Percentiles rank a stretch among this genome's conserved stretches.
phyloP scores from a whole-genome alignment of 23 tunicate genomes.

The Diplosoma virens region DNA sequence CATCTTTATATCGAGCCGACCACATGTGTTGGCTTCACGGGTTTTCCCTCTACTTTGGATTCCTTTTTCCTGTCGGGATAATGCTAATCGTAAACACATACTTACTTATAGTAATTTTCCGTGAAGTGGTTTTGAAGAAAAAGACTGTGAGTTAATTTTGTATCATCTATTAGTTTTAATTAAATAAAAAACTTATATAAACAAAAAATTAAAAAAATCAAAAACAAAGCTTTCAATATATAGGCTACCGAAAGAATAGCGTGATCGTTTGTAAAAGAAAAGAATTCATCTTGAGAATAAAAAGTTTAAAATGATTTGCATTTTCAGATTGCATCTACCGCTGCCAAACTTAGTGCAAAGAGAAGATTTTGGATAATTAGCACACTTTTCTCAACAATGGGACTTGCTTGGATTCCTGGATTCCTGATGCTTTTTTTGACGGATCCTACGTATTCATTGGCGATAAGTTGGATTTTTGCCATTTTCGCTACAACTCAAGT shows the following conservation, averaged over 20 bases:
- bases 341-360: no score
- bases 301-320: no score
- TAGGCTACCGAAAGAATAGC: no score
- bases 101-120: conserved; percentile 30
- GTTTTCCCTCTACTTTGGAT: conserved; percentile 68
- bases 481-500: conserved; percentile 30
- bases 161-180: no score
- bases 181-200: no score
- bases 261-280: no score
- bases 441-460: conserved; percentile 23
- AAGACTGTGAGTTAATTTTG: conserved; percentile 29
- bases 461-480: conserved; percentile 65
- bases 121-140: conserved; percentile 33
- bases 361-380: conserved; percentile 25
- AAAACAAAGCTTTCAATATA: no score
- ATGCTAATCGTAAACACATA: conserved; percentile 42
- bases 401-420: conserved; percentile 61
- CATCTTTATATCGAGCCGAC: conserved; percentile 55
- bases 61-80: conserved; percentile 67
- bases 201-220: no score
- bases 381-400: conserved; percentile 48
- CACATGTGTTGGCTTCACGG: conserved; percentile 71
- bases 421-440: conserved; percentile 66
- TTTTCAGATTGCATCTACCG: no score
- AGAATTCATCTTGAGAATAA: no score